Percentiles rank a stretch among this genome's conserved stretches.
phyloP scores from a whole-genome alignment of 2,888 invertebrate species.

The Eristalis tenax region DNA sequence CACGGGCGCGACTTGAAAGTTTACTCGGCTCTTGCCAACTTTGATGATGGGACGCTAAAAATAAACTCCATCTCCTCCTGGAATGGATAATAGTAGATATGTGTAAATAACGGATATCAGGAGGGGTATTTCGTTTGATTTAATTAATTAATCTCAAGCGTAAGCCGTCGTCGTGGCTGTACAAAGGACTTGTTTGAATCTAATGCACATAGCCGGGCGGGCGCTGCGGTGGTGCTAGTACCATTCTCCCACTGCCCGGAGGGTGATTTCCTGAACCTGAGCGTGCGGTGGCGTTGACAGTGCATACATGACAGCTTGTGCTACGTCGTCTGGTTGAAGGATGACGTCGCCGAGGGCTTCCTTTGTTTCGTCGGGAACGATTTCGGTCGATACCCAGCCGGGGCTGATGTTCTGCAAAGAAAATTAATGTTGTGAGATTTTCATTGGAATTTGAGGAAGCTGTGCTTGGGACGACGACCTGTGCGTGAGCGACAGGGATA shows the following conservation, averaged over 20 bases:
- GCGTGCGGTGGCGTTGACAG: slow-evolving; percentile 81
- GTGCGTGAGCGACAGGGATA: too few relatives aligned
- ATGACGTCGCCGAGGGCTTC: slow-evolving; percentile 73
- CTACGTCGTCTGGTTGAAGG: slow-evolving; percentile 82
- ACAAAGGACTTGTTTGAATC: not conserved
- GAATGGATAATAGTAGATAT: not conserved
- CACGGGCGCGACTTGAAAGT: not conserved
- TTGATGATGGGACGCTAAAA: not conserved
- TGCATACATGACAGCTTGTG: slow-evolving; percentile 83
- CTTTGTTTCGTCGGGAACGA: slow-evolving; percentile 73
- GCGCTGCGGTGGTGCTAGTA: slow-evolving; percentile 6
- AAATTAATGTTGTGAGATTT: not conserved
- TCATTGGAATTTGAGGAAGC: too few relatives aligned
- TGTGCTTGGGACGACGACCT: too few relatives aligned
- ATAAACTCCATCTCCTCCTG: not conserved
- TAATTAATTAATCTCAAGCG: slow-evolving; percentile 1
- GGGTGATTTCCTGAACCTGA: slow-evolving; percentile 48
- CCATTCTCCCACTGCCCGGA: slow-evolving; percentile 47
- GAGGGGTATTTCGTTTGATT: not conserved
- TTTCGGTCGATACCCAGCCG: slow-evolving; percentile 42
- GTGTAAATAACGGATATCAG: not conserved
- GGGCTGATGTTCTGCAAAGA: slow-evolving; percentile 39
- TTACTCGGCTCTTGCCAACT: not conserved
- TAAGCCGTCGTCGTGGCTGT: not conserved
- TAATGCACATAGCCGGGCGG: not conserved